phyloP scores from a whole-genome alignment of 2,888 invertebrate genomes.

The Congeria kusceri region DNA sequence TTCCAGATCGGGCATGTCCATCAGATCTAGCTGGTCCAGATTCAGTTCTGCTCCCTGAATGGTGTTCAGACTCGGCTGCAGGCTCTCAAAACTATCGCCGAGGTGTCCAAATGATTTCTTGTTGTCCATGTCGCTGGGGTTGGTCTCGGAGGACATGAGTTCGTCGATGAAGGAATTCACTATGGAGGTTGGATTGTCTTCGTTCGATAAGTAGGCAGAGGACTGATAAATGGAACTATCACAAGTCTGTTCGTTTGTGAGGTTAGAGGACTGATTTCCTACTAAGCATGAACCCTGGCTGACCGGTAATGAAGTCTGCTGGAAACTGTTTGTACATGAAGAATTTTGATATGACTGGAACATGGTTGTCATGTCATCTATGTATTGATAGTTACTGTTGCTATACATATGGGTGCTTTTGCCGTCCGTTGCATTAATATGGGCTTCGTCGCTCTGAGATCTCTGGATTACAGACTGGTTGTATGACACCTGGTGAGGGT shows the following conservation, averaged over 20 bases:
- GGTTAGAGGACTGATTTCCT: background rate
- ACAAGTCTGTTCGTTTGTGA: background rate
- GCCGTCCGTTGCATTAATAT: background rate
- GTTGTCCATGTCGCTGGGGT: slow-evolving; percentile 19
- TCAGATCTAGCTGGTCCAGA: slow-evolving; percentile 78
- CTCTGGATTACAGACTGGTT: slow-evolving; percentile 17
- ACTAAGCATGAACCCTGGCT: background rate
- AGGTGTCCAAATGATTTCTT: slow-evolving; percentile 40
- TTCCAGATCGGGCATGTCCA: slow-evolving; percentile 81
- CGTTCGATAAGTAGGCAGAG: slow-evolving; percentile 16
- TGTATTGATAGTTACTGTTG: background rate
- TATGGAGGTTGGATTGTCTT: slow-evolving; percentile 10
- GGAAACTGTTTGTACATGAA: background rate
- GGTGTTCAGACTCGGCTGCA: slow-evolving; percentile 55
- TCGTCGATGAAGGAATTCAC: slow-evolving; percentile 38
- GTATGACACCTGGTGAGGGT: slow-evolving; percentile 9
- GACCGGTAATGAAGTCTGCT: background rate
- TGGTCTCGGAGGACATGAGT: slow-evolving; percentile 31
- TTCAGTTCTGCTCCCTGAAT: slow-evolving; percentile 78
- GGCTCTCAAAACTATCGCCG: slow-evolving; percentile 59
- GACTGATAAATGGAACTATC: background rate
- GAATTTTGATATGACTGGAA: background rate
- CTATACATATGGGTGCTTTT: background rate
- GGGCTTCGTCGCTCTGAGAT: slow-evolving; percentile 31
- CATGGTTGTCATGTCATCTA: background rate